Conservation (phyloP, 53 echinoderm and acorn worm species). For the Hippasteria phrygiana region DNA sequence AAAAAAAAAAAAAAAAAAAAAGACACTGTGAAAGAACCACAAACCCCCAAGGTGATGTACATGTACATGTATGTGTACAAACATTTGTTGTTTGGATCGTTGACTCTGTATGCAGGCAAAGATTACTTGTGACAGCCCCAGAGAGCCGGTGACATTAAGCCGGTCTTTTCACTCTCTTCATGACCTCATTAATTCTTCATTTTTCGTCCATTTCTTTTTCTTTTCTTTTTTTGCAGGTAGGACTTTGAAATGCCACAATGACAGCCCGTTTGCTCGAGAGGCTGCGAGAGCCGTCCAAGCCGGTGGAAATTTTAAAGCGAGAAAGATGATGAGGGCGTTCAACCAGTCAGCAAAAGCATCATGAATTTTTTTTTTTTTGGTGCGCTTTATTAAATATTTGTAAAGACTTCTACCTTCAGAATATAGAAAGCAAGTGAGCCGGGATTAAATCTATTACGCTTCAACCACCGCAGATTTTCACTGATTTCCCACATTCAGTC, state of each 20-base stretch:
- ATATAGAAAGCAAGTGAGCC: no score
- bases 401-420: no score
- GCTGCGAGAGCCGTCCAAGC: neutral
- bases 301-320: neutral
- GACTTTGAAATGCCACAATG: neutral
- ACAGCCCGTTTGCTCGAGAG: neutral
- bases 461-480: no score
- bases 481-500: no score
- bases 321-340: neutral
- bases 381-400: neutral
- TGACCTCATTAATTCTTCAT: slow-evolving; percentile 1
- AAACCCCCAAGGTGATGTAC: neutral
- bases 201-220: neutral
- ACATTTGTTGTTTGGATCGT: no score
- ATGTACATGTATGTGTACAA: no score
- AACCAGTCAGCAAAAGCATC: neutral
- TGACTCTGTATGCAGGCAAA: no score
- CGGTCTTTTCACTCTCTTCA: neutral
- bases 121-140: no score
- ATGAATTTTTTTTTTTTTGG: neutral
- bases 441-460: no score
- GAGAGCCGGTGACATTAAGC: neutral
- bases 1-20: no score
- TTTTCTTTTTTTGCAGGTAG: neutral
- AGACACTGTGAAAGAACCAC: neutral